Conservation (phyloP, 2,888 invertebrate genomes). For the Agrotis exclamationis region DNA sequence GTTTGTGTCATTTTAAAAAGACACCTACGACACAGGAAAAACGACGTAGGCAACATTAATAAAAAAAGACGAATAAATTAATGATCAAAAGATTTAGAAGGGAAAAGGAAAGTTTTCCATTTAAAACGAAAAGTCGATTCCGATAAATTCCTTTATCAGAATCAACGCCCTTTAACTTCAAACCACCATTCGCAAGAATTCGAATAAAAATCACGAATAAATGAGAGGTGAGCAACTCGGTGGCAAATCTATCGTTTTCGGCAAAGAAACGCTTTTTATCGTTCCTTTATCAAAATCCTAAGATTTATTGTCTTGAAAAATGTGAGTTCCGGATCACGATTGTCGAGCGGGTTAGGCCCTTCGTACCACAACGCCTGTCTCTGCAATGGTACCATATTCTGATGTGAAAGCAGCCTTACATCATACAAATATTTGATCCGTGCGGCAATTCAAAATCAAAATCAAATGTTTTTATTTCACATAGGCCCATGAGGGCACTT, state of each 20-base stretch:
- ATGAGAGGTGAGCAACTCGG: conserved; percentile 16
- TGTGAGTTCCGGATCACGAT: conserved; percentile 28
- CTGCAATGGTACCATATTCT: too few species aligned
- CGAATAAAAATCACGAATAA: conserved; percentile 17
- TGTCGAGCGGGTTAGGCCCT: background rate
- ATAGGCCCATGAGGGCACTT: too few species aligned
- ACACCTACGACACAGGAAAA: too few species aligned
- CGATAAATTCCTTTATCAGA: conserved; percentile 13
- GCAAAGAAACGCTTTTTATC: conserved; percentile 36
- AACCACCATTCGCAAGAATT: conserved; percentile 13
- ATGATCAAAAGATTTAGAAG: background rate
- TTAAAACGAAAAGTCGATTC: conserved; percentile 18
- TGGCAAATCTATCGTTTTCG: conserved; percentile 39
- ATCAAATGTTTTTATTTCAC: too few species aligned
- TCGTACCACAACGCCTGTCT: too few species aligned
- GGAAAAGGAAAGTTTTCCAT: background rate
- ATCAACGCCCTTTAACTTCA: background rate
- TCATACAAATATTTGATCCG: too few species aligned
- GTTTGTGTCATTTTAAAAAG: too few species aligned
- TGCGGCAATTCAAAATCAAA: too few species aligned
- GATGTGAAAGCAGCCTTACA: too few species aligned
- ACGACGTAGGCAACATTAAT: too few species aligned
- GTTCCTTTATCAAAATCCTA: conserved; percentile 42
- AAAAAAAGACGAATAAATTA: background rate
- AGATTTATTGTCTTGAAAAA: conserved; percentile 42